These are phyloP conservation scores for Florisuga fusca DNA, from an alignment of 2,797 vertebrate species.

Conservation along the genomic window DNA sequence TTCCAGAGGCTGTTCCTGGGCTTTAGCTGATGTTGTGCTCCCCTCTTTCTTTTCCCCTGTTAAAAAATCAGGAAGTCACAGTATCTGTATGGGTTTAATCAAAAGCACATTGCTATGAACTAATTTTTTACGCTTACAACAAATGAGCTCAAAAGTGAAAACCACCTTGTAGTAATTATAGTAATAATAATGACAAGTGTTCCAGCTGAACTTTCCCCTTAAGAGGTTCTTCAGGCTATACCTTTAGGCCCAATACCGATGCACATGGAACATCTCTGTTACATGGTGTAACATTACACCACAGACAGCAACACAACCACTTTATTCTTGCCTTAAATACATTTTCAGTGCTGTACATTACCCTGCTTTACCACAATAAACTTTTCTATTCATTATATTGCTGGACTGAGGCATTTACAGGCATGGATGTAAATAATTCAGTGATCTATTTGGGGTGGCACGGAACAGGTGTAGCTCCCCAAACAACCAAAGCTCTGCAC, in stretches of 20 bases:
- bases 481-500: not conserved
- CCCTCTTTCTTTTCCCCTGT: fast-evolving
- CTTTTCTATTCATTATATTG: not conserved
- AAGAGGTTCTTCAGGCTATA: not conserved
- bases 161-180: not conserved
- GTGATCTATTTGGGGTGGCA: not conserved
- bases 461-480: not conserved
- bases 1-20: fast-evolving
- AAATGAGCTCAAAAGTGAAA: not conserved
- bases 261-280: not conserved
- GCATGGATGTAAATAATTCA: not conserved
- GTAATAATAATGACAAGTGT: not conserved
- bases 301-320: not conserved
- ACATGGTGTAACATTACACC: no score
- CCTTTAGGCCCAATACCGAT: not conserved
- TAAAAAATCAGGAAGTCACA: not conserved
- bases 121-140: not conserved
- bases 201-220: not conserved
- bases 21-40: not conserved
- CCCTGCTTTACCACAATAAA: not conserved
- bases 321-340: not conserved
- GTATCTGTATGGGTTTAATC: not conserved
- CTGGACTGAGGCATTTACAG: not conserved
- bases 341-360: not conserved
- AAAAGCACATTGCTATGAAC: not conserved